Conservation (phyloP, 2,888 invertebrate species). For the Tiliacea aurago region DNA sequence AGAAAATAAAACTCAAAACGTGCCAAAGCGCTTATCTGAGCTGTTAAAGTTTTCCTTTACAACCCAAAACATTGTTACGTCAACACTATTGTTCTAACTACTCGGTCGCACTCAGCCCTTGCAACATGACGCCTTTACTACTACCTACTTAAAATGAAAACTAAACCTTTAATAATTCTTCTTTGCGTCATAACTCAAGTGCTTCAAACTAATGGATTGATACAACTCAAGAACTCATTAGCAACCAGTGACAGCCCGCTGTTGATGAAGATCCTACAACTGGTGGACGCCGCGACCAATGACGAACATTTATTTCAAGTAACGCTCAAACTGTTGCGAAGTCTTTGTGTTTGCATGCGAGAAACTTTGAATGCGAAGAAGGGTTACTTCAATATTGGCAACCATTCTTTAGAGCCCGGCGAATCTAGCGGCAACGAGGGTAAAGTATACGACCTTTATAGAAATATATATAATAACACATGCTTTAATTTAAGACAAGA, state of each 20-base stretch:
- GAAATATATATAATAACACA: slow-evolving; percentile 80
- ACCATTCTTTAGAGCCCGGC: slow-evolving; percentile 60
- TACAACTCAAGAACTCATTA: slow-evolving; percentile 62
- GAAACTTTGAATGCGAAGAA: slow-evolving; percentile 75
- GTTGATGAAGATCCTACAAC: slow-evolving; percentile 77
- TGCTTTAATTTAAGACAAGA: slow-evolving; percentile 77
- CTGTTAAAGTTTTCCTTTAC: slow-evolving; percentile 45
- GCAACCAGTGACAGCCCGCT: slow-evolving; percentile 73
- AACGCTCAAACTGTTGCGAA: slow-evolving; percentile 80
- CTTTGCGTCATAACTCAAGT: slow-evolving; percentile 58
- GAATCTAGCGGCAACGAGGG: slow-evolving; percentile 56
- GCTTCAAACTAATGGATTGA: slow-evolving; percentile 62
- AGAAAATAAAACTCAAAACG: slow-evolving; percentile 48
- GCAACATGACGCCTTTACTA: slow-evolving; percentile 77
- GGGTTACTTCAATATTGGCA: slow-evolving; percentile 65
- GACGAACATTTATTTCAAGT: slow-evolving; percentile 79
- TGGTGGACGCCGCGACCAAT: slow-evolving; percentile 78
- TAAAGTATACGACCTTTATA: slow-evolving; percentile 75
- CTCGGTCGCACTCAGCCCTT: slow-evolving; percentile 37
- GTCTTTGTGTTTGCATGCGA: slow-evolving; percentile 82
- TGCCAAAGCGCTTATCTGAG: slow-evolving; percentile 53
- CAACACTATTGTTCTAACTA: slow-evolving; percentile 75
- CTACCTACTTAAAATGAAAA: slow-evolving; percentile 77
- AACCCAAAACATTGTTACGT: slow-evolving; percentile 79
- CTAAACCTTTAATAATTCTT: slow-evolving; percentile 62